Base-by-base conservation (phyloP, 2,113 vertebrate species). In the Paradoxurus hermaphroditus region DNA sequence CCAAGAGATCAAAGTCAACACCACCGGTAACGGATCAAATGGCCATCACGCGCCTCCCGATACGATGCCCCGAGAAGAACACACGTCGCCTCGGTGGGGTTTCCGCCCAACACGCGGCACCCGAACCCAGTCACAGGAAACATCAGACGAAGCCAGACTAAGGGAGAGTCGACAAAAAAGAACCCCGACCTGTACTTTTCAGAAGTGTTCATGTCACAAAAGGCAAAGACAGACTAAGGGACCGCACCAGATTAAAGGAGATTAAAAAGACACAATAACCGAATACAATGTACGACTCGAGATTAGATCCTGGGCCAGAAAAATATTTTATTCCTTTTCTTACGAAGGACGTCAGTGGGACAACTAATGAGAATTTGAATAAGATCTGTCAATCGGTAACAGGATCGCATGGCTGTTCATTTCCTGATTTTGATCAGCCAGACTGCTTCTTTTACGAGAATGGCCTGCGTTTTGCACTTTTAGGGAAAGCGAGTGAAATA, bases 291-390 rank as follows among this genome's bases (percentile, higher is more conserved):
- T 27, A 3, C 1, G 29, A 83, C 70, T 95, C 36, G 4, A 36
- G 77, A 70, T 13, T 46, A 49, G 46, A 65, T 90, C 39, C 75
- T 75, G 67, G 53, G 67, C 68, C 36, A 83, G 79, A 59, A 86
- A 93, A 90, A 92, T 11, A 6, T 53, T 29, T 44, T 77, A 68
- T 85, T 72, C 49, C 51, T 93, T 72, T 73, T 82, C n/a, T 94
- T 92, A 77, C 41, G 44, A 92, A 95, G 56, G 75, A 90, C 49
- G 68, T 68, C 59, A 70, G n/a, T 73, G 27, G 36, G 49, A 65
- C 70, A 68, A 27, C 82, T 90, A 65, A 83, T 70, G 49, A 92
- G 67, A 27, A 95, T 94, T 68, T 86, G 31, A 96, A 67, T 86
- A 92, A 94, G 93, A 87, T 63, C 78, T 90, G 59, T 56, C 82